phyloP scores from a whole-genome alignment of 2,888 invertebrate genomes.

The Bimastos eiseni region DNA sequence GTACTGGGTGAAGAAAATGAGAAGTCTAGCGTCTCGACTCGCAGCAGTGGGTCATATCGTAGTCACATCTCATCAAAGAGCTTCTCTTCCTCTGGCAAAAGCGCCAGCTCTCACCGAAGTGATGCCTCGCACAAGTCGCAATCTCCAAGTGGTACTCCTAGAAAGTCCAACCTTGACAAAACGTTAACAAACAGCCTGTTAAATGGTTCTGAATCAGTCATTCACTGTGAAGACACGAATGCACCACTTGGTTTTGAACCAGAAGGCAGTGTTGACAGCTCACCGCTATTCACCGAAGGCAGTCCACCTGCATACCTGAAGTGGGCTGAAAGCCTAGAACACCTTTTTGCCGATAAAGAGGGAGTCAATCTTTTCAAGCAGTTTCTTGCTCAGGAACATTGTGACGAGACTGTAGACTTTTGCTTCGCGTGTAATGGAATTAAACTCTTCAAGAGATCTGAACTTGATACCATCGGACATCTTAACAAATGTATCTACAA shows the following conservation, averaged over 20 bases:
- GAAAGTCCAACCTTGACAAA: conserved; percentile 57
- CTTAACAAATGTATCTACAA: conserved; percentile 73
- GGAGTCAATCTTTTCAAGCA: conserved; percentile 82
- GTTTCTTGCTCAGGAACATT: conserved; percentile 58
- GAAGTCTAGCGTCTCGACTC: conserved; percentile 56
- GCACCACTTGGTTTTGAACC: conserved; percentile 68
- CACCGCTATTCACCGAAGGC: conserved; percentile 57
- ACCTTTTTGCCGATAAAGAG: conserved; percentile 83
- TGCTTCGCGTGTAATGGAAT: conserved; percentile 76
- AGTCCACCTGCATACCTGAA: conserved; percentile 78
- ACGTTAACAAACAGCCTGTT: conserved; percentile 29
- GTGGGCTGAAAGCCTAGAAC: conserved; percentile 84
- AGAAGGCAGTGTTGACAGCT: conserved; percentile 66
- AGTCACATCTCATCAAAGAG: neutral
- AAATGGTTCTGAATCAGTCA: conserved; percentile 25
- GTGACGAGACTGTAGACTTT: conserved; percentile 66
- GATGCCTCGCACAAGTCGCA: neutral
- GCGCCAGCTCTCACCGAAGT: neutral
- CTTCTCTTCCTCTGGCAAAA: neutral
- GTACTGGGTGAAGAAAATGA: conserved; percentile 61
- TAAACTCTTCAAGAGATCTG: conserved; percentile 66
- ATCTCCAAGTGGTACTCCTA: conserved; percentile 49
- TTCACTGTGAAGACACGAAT: conserved; percentile 43
- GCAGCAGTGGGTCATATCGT: conserved; percentile 49
- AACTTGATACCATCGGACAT: conserved; percentile 64